Conservation (phyloP, 1,140 invertebrate genomes). For the Neodiprion lecontei region DNA sequence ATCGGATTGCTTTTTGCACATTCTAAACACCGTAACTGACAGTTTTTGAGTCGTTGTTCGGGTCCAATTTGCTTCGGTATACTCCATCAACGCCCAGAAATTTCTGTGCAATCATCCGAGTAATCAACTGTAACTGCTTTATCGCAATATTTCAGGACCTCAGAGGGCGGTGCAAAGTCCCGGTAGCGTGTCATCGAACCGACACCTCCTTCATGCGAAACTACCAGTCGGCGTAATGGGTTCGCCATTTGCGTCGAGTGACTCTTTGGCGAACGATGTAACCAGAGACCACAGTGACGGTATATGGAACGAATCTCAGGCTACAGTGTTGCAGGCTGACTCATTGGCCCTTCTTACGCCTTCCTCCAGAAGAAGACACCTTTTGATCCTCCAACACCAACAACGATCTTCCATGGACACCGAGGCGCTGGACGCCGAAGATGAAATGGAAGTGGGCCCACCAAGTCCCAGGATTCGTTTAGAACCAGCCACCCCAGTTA, state of each 20-base stretch:
- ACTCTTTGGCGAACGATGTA: slow-evolving; percentile 77
- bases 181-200: slow-evolving; percentile 33
- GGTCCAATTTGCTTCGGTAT: too few relatives aligned
- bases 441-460: slow-evolving; percentile 63
- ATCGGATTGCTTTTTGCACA: too few relatives aligned
- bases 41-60: too few relatives aligned
- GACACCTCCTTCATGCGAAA: slow-evolving; percentile 40
- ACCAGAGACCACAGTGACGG: slow-evolving; percentile 83
- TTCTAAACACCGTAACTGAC: too few relatives aligned
- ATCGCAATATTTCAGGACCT: background rate
- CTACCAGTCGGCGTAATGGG: slow-evolving; percentile 38
- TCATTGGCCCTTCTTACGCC: slow-evolving; percentile 74
- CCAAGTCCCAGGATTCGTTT: slow-evolving; percentile 52
- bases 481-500: slow-evolving; percentile 48
- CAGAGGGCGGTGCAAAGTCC: slow-evolving; percentile 32
- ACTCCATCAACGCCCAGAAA: too few relatives aligned
- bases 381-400: slow-evolving; percentile 79
- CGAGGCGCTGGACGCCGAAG: slow-evolving; percentile 76
- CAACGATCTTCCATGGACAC: slow-evolving; percentile 85
- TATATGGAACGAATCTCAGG: slow-evolving; percentile 87
- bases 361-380: slow-evolving; percentile 76
- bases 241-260: slow-evolving; percentile 81
- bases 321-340: slow-evolving; percentile 80
- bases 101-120: too few relatives aligned
- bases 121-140: too few relatives aligned